phyloP scores from a whole-genome alignment of 1,140 invertebrate genomes.

The Heliconius himera region DNA sequence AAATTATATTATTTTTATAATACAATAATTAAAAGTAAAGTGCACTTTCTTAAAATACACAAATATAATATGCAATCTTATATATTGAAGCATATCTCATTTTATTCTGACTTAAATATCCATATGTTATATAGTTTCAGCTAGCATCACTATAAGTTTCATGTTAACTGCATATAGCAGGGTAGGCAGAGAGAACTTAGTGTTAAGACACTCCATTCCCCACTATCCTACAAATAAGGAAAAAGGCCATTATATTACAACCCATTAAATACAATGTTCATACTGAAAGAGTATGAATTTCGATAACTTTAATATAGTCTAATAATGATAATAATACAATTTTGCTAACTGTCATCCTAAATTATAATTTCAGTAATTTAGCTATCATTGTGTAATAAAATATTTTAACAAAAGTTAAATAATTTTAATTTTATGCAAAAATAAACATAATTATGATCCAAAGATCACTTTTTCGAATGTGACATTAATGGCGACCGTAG shows the following conservation, averaged over 20 bases:
- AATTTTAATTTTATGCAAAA: not conserved
- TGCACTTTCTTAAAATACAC: not conserved
- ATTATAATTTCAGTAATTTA: not conserved
- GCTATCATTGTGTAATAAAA: not conserved
- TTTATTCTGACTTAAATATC: not conserved
- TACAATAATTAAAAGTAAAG: not conserved
- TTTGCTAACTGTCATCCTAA: not conserved
- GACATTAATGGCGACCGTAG: not conserved
- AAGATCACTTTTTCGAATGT: not conserved
- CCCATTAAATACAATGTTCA: not conserved
- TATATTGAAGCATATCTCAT: not conserved
- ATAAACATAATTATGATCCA: not conserved
- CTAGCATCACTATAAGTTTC: not conserved
- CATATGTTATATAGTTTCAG: not conserved
- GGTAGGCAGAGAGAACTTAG: too few species aligned
- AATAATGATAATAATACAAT: not conserved
- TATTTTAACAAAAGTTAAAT: not conserved
- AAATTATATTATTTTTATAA: conserved; percentile 7
- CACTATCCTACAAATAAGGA: not conserved
- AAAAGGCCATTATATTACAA: not conserved
- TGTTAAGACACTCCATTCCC: too few species aligned
- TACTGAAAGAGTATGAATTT: conserved; percentile 1
- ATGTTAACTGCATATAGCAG: too few species aligned
- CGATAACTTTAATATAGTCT: not conserved
- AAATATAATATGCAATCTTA: not conserved